phyloP scores from a whole-genome alignment of 2,797 vertebrate species.

The Telmatherina bonti region DNA sequence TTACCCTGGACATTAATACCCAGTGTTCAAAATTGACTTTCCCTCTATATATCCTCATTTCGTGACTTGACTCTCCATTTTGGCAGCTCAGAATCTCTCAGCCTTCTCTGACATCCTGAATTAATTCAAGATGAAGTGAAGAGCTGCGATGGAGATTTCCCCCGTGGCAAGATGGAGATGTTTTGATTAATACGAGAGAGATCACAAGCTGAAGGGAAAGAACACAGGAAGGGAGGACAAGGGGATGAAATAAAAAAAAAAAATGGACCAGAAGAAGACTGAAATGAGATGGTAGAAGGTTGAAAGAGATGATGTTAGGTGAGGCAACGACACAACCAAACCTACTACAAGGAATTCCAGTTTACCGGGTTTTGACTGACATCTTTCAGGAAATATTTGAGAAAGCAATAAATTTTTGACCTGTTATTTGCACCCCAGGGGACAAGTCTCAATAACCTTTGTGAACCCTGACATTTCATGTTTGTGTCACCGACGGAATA shows the following conservation, averaged over 20 bases:
- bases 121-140: constrained; percentile 78
- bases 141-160: constrained; percentile 71
- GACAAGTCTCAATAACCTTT: not conserved
- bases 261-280: constrained; percentile 6
- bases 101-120: constrained; percentile 63
- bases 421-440: not conserved
- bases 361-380: not conserved
- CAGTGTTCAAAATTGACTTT: constrained; percentile 30
- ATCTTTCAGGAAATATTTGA: not conserved
- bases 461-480: not conserved
- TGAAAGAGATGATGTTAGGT: constrained; percentile 18
- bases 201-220: constrained; percentile 35
- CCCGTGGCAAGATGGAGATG: constrained; percentile 69
- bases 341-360: not conserved
- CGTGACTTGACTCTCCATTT: constrained; percentile 35
- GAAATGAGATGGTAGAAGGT: not conserved
- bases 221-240: constrained; percentile 25
- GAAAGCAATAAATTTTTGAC: not conserved
- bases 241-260: constrained; percentile 3
- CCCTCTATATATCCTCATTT: constrained; percentile 16
- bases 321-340: constrained; percentile 8
- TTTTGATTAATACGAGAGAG: constrained; percentile 69
- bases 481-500: not conserved
- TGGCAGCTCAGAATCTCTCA: constrained; percentile 48
- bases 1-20: constrained; percentile 21